These are phyloP conservation scores for Solen grandis DNA, from an alignment of 1,140 invertebrate genomes.

Conservation along the genomic window DNA sequence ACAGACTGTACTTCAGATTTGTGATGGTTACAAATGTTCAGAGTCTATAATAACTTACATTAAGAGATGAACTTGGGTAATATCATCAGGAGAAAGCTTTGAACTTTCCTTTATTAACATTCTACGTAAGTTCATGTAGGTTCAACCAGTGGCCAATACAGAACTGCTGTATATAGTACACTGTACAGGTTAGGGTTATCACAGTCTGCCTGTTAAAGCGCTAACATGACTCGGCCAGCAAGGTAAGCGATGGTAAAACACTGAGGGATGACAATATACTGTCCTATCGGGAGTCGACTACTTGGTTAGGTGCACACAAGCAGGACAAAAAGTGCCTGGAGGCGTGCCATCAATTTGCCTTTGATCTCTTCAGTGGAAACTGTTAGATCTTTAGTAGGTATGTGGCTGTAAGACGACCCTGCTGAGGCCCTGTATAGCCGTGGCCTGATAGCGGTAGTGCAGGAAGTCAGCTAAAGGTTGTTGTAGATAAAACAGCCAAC, in stretches of 20 bases:
- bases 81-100: background rate
- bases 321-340: slow-evolving; percentile 43
- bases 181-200: background rate
- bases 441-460: slow-evolving; percentile 16
- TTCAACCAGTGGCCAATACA: background rate
- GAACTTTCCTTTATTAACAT: background rate
- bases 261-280: slow-evolving; percentile 32
- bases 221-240: background rate
- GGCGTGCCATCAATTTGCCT: slow-evolving; percentile 47
- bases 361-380: slow-evolving; percentile 44
- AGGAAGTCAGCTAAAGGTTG: background rate
- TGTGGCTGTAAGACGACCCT: slow-evolving; percentile 38
- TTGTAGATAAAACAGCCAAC: background rate
- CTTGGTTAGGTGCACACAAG: slow-evolving; percentile 38
- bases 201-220: background rate
- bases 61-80: slow-evolving; percentile 3
- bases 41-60: background rate
- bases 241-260: slow-evolving; percentile 2
- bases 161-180: background rate
- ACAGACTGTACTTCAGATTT: too few relatives aligned
- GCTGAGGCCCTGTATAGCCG: slow-evolving; percentile 5
- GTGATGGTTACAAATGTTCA: too few relatives aligned
- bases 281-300: slow-evolving; percentile 9
- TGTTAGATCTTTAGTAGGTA: slow-evolving; percentile 54
- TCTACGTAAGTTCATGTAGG: background rate